Evolutionary conservation across 2,113 vertebrate genomes (phyloP).

Genomic region (Embiotoca jacksoni): DNA sequence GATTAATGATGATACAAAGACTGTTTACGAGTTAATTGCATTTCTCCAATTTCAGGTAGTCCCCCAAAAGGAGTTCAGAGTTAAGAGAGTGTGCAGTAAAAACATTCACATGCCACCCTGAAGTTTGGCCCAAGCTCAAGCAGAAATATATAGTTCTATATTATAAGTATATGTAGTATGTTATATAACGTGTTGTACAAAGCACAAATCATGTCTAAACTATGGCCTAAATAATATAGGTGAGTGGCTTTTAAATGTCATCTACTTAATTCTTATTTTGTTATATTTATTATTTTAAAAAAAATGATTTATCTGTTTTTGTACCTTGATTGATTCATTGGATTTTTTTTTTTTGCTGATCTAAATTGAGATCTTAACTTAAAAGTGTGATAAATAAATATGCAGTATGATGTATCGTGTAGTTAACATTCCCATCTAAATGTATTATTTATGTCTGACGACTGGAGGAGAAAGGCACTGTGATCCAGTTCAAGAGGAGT

Average conservation of each 20-base stretch:
- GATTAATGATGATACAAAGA: background rate
- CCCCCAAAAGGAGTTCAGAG: slow-evolving; percentile 25
- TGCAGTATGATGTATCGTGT: background rate
- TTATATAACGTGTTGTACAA: background rate
- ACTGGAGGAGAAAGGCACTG: slow-evolving; percentile 34
- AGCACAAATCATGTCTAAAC: background rate
- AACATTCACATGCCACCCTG: slow-evolving; percentile 6
- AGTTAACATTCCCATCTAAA: slow-evolving; percentile 2
- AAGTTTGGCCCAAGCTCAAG: slow-evolving; percentile 22
- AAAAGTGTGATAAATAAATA: background rate
- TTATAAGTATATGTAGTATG: background rate
- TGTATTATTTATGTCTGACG: background rate
- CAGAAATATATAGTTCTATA: background rate
- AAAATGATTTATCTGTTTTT: background rate
- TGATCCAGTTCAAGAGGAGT: slow-evolving; percentile 48
- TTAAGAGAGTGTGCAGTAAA: slow-evolving; percentile 7
- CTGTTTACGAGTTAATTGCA: no score
- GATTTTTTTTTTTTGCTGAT: background rate
- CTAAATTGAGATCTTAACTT: background rate
- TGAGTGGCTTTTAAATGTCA: background rate
- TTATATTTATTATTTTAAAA: background rate
- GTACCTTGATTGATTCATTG: background rate
- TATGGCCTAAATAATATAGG: background rate
- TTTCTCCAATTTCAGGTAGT: background rate
- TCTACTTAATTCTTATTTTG: background rate